Percentiles rank a stretch among this genome's conserved stretches.
These are phyloP conservation scores for Xiphophorus couchianus DNA, from an alignment of 2,113 vertebrate species.

Conservation along the genomic window DNA sequence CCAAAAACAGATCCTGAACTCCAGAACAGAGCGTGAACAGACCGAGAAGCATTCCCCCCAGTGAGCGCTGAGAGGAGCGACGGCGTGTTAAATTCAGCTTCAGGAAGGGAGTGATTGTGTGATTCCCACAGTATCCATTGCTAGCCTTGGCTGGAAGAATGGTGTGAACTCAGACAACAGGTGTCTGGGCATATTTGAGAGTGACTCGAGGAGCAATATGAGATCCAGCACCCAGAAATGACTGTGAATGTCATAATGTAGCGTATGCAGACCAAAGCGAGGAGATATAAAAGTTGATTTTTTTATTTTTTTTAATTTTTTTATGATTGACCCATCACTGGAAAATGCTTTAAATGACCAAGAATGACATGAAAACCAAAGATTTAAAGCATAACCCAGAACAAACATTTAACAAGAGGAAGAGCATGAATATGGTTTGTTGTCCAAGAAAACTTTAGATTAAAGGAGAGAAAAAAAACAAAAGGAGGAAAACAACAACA, in stretches of 20 bases:
- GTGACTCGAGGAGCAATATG: conserved; percentile 31
- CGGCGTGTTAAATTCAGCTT: conserved; percentile 6
- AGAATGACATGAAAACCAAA: too few species aligned
- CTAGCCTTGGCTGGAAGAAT: conserved; percentile 32
- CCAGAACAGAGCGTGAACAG: not conserved
- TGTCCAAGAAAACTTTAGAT: too few species aligned
- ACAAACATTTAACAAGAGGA: too few species aligned
- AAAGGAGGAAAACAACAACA: not conserved
- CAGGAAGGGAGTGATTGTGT: conserved; percentile 22
- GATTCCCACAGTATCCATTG: conserved; percentile 50
- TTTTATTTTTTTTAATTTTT: too few species aligned
- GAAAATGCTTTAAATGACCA: too few species aligned
- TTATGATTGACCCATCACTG: too few species aligned
- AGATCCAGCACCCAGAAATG: conserved; percentile 17
- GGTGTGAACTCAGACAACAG: conserved; percentile 46
- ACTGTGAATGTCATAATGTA: conserved; percentile 10
- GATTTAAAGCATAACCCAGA: too few species aligned
- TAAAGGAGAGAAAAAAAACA: too few species aligned
- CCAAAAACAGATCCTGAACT: not conserved
- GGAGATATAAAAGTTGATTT: too few species aligned
- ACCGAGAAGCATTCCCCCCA: not conserved
- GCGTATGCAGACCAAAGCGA: not conserved
- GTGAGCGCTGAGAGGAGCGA: not conserved
- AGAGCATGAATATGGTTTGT: too few species aligned
- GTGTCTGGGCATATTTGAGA: conserved; percentile 31